These are phyloP conservation scores for Vireo altiloquus DNA, from an alignment of 2,113 vertebrate species.

Conservation along the genomic window DNA sequence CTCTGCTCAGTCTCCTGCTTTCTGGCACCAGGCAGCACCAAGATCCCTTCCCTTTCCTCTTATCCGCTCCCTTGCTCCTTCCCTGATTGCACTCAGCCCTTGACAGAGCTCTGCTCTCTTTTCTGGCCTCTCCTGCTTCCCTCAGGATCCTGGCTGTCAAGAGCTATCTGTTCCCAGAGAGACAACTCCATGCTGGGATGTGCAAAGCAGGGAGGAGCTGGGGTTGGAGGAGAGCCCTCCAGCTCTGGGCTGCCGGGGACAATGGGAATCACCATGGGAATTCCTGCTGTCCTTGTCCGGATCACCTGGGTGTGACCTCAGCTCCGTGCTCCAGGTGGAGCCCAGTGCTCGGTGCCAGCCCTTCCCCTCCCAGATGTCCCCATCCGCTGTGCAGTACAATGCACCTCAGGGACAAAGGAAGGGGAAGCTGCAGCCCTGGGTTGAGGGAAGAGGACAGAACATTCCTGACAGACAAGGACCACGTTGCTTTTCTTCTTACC, in stretches of 20 bases:
- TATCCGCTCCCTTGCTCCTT: neutral
- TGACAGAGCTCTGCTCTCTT: neutral
- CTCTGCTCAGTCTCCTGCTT: neutral
- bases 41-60: neutral
- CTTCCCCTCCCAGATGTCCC: neutral
- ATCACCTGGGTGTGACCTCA: neutral
- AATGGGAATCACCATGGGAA: neutral
- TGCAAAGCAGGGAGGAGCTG: neutral
- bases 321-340: neutral
- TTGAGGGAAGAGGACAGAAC: neutral
- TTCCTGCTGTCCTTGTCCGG: neutral
- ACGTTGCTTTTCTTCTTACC: neutral
- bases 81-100: neutral
- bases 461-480: neutral
- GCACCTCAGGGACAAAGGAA: neutral
- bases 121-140: neutral
- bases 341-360: neutral
- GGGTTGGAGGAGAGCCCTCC: neutral
- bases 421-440: neutral
- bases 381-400: neutral
- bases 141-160: neutral
- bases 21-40: neutral
- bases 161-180: neutral
- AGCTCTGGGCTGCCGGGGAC: neutral
- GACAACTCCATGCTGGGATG: neutral